phyloP scores from a whole-genome alignment of 1,140 invertebrate species.

The Matsumurasca onukii region DNA sequence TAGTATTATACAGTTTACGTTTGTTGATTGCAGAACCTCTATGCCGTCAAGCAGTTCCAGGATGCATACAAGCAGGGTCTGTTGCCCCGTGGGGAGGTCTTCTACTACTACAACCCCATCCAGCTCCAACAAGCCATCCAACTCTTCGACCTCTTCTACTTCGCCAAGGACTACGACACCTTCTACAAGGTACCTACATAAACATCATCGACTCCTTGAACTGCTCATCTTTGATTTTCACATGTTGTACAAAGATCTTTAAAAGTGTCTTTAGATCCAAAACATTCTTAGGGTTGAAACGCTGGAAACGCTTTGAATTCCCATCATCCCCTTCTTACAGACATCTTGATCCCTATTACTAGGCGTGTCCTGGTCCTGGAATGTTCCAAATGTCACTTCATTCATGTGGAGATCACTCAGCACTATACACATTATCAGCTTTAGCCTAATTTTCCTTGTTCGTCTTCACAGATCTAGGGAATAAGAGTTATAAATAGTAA shows the following conservation, averaged over 20 bases:
- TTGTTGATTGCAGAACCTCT: constrained; percentile 50
- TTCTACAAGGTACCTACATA: constrained; percentile 40
- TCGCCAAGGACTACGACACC: constrained; percentile 55
- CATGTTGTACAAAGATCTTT: neutral
- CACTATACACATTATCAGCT: too few species aligned
- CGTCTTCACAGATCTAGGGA: too few species aligned
- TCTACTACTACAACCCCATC: constrained; percentile 58
- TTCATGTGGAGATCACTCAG: neutral
- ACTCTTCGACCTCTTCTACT: constrained; percentile 67
- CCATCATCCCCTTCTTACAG: neutral
- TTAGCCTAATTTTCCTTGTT: too few species aligned
- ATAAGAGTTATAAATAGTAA: too few species aligned
- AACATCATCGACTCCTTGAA: constrained; percentile 46
- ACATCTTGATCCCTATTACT: too few species aligned
- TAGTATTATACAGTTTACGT: neutral
- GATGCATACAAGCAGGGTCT: constrained; percentile 56
- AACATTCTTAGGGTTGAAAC: neutral
- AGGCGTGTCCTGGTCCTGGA: neutral
- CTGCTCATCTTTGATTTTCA: constrained; percentile 42
- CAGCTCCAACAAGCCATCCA: constrained; percentile 60
- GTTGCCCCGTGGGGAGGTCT: constrained; percentile 59
- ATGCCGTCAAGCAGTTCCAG: constrained; percentile 60
- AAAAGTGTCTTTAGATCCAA: neutral
- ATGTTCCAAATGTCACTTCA: neutral
- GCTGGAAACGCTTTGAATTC: neutral